Conservation (phyloP, 2,797 vertebrate genomes). For the Rhodeus uyekii region DNA sequence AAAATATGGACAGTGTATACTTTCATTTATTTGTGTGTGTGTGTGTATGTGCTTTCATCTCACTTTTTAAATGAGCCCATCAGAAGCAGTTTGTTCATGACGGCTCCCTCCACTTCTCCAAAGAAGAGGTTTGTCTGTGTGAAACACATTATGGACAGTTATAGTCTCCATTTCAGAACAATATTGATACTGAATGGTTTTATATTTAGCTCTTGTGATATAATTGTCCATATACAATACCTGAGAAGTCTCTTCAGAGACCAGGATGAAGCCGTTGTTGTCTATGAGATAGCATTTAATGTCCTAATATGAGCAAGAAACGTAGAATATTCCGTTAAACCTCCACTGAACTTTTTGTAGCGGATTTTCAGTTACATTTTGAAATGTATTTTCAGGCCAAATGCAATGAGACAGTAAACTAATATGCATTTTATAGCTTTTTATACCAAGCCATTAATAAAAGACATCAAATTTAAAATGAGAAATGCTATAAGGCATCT, state of each 20-base stretch:
- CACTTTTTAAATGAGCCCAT: conserved; percentile 99
- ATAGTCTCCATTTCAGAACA: not conserved
- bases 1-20: not conserved
- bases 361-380: not conserved
- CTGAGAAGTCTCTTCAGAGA: conserved; percentile 91
- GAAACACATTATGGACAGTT: conserved; percentile 54
- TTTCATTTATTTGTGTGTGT: not conserved
- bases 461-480: conserved; percentile 3
- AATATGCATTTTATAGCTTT: not conserved
- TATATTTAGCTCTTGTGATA: not conserved
- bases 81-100: conserved; percentile 95
- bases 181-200: not conserved
- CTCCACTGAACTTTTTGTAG: not conserved
- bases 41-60: conserved; percentile 33
- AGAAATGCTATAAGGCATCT: not conserved
- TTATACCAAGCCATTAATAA: conserved; percentile 10
- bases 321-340: not conserved
- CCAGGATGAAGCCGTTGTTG: conserved; percentile 98
- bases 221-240: conserved; percentile 66
- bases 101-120: conserved; percentile 93
- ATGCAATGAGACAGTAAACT: not conserved
- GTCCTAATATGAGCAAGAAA: conserved; percentile 71
- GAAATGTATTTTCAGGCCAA: not conserved
- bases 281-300: conserved; percentile 98
- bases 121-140: conserved; percentile 94